These are phyloP conservation scores for Pediacus dermestoides DNA, from an alignment of 2,888 invertebrate species.

Conservation along the genomic window DNA sequence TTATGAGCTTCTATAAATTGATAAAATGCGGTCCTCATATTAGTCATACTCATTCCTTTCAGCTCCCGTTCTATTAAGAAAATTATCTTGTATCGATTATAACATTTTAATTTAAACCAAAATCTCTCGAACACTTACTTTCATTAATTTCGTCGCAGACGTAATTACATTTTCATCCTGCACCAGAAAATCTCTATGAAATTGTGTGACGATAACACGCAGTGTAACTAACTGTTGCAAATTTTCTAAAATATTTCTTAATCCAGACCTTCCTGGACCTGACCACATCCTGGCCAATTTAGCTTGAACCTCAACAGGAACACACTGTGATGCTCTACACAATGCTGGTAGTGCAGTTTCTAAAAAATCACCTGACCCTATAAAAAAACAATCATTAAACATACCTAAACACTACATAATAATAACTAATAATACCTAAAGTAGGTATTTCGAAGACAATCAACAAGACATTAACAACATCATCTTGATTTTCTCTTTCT, in stretches of 20 bases:
- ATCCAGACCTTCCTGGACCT: constrained; percentile 53
- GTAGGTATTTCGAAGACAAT: constrained; percentile 50
- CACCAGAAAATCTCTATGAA: constrained; percentile 67
- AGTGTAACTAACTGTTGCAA: constrained; percentile 86
- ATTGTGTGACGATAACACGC: constrained; percentile 74
- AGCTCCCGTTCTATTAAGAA: too few relatives aligned
- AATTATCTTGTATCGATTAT: too few relatives aligned
- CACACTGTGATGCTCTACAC: constrained; percentile 70
- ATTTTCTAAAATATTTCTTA: constrained; percentile 68
- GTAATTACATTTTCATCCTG: constrained; percentile 84
- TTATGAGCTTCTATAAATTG: too few relatives aligned
- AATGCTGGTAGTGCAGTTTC: constrained; percentile 77
- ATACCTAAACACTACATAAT: too few relatives aligned
- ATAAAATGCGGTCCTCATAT: too few relatives aligned
- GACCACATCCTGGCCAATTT: constrained; percentile 80
- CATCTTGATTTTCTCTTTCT: constrained; percentile 49
- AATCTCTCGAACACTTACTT: constrained; percentile 52
- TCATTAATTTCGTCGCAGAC: constrained; percentile 83
- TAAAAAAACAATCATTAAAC: constrained; percentile 15
- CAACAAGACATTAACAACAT: constrained; percentile 56
- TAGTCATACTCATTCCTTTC: too few relatives aligned
- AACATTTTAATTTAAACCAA: too few relatives aligned
- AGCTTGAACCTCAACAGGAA: constrained; percentile 73
- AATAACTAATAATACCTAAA: constrained; percentile 45
- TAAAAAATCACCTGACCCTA: constrained; percentile 74